phyloP scores from a whole-genome alignment of 2,113 vertebrate genomes.

The Dasyornis broadbenti region DNA sequence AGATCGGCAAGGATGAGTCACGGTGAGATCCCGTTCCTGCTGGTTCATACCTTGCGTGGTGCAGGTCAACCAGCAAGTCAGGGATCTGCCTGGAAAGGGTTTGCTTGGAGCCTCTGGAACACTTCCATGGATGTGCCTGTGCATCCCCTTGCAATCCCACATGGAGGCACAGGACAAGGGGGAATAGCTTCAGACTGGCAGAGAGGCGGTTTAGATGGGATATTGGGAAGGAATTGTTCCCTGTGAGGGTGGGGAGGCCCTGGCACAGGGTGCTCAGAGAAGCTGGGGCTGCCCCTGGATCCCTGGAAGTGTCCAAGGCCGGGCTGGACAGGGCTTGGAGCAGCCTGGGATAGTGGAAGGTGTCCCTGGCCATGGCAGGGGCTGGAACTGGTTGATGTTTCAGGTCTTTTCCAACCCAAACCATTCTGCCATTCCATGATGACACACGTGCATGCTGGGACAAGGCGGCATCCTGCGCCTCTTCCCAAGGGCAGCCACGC shows the following conservation, averaged over 20 bases:
- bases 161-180: not conserved
- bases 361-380: not conserved
- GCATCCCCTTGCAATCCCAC: not conserved
- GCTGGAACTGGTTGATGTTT: too few species aligned
- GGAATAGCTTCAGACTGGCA: not conserved
- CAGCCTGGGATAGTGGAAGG: rapidly evolving
- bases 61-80: not conserved
- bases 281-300: not conserved
- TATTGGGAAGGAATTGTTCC: rapidly evolving
- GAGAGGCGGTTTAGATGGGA: not conserved
- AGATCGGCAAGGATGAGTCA: conserved; percentile 19
- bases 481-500: not conserved
- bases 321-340: rapidly evolving
- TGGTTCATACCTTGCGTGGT: not conserved
- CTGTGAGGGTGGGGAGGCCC: rapidly evolving
- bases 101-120: not conserved
- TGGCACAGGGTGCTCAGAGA: not conserved
- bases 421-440: not conserved
- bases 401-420: not conserved
- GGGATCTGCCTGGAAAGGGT: not conserved
- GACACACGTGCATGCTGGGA: rapidly evolving
- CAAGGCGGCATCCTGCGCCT: not conserved
- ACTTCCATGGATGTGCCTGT: not conserved
- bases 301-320: not conserved
- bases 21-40: not conserved